A percentile compares a stretch with the other conserved stretches of the same genome.
Conservation (phyloP, 30 jellyfish, hydroid and myxozoan species). For the Nemopilema nomurai region DNA sequence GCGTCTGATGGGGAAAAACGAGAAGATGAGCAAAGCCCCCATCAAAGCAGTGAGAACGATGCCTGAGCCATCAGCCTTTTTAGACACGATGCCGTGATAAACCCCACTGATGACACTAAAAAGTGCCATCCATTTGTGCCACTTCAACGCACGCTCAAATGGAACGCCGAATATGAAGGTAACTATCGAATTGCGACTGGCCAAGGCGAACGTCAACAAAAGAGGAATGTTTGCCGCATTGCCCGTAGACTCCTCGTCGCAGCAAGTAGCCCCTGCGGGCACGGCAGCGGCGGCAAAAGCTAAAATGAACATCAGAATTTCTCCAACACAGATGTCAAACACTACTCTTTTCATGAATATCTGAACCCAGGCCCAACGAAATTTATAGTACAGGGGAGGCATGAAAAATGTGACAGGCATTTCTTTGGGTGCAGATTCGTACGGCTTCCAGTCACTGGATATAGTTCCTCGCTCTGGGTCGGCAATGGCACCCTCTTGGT, state of each 20-base stretch:
- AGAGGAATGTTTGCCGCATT: constrained; percentile 70
- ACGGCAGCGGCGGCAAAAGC: constrained; percentile 41
- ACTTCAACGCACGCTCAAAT: constrained; percentile 69
- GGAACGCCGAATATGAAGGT: constrained; percentile 69
- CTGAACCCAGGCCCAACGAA: constrained; percentile 68
- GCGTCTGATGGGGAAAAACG: constrained; percentile 70
- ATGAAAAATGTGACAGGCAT: constrained; percentile 59
- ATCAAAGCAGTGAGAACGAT: constrained; percentile 37
- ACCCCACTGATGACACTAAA: constrained; percentile 75
- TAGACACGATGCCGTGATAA: constrained; percentile 64
- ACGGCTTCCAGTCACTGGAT: constrained; percentile 47
- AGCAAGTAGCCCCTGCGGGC: constrained; percentile 63
- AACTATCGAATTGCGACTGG: constrained; percentile 67
- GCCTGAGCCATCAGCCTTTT: constrained; percentile 54
- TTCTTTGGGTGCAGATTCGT: constrained; percentile 46
- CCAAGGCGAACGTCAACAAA: constrained; percentile 64
- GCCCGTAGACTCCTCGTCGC: constrained; percentile 57
- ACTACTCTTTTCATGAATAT: constrained; percentile 45
- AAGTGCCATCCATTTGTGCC: constrained; percentile 79
- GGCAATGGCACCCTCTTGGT: background rate
- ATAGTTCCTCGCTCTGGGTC: constrained; percentile 6
- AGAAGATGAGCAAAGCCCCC: constrained; percentile 69
- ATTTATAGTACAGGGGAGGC: constrained; percentile 56
- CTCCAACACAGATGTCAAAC: constrained; percentile 53
- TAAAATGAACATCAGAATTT: constrained; percentile 38